These are phyloP conservation scores for Poeciliopsis turrubarensis DNA, from an alignment of 2,113 vertebrate genomes.

Conservation along the genomic window DNA sequence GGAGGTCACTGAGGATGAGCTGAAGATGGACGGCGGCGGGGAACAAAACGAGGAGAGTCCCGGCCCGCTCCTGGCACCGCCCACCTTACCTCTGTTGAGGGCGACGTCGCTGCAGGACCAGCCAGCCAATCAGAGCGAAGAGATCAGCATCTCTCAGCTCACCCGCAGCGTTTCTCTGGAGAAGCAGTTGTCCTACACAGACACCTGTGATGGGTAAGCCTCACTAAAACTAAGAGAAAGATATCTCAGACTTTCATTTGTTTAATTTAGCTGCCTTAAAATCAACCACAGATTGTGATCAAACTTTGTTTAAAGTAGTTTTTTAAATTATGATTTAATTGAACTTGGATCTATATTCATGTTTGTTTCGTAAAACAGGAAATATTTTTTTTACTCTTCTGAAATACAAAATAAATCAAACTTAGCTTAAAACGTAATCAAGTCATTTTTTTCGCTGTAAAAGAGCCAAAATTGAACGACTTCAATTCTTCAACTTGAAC, in stretches of 20 bases:
- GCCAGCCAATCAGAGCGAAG: slow-evolving; percentile 55
- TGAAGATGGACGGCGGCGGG: slow-evolving; percentile 29
- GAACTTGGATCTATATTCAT: too few species aligned
- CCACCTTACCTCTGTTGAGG: slow-evolving; percentile 76
- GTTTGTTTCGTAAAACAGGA: too few species aligned
- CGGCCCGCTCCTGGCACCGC: slow-evolving; percentile 56
- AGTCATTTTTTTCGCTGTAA: too few species aligned
- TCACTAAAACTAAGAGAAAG: too few species aligned
- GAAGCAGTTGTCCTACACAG: slow-evolving; percentile 56
- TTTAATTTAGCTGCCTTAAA: too few species aligned
- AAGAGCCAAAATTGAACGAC: too few species aligned
- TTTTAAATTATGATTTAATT: too few species aligned
- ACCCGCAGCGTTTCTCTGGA: slow-evolving; percentile 80
- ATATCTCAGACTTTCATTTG: neutral
- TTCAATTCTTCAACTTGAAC: neutral
- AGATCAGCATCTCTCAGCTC: slow-evolving; percentile 52
- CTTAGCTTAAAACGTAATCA: too few species aligned
- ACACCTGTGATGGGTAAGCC: slow-evolving; percentile 70
- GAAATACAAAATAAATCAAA: too few species aligned
- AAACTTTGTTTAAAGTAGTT: too few species aligned
- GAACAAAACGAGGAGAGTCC: slow-evolving; percentile 38
- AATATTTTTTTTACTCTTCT: too few species aligned
- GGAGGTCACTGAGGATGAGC: slow-evolving; percentile 24
- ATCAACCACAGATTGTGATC: too few species aligned
- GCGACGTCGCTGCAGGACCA: slow-evolving; percentile 83